Evolutionary conservation across 2,888 invertebrate genomes (phyloP).

Genomic region (Polymixis lichenea): DNA sequence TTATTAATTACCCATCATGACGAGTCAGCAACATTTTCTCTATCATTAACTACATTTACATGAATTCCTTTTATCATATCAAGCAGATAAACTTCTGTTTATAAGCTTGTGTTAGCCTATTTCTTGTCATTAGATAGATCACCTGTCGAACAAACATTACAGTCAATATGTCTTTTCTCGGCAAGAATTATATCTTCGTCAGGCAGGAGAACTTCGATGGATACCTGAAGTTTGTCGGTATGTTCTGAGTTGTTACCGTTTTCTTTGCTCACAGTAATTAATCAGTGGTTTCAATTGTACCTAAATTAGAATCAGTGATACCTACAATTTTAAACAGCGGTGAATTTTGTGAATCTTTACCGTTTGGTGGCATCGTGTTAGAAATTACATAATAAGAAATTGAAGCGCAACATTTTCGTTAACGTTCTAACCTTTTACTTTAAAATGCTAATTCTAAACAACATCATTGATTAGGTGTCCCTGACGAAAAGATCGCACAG

Average conservation of each 20-base stretch:
- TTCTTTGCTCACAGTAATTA: not conserved
- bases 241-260: constrained; percentile 28
- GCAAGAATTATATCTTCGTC: constrained; percentile 68
- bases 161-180: constrained; percentile 70
- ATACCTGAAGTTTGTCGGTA: constrained; percentile 70
- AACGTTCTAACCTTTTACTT: not conserved
- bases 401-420: no score
- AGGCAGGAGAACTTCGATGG: constrained; percentile 72
- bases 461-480: constrained; percentile 1
- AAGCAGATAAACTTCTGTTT: constrained; percentile 17
- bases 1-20: not conserved
- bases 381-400: no score
- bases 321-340: no score
- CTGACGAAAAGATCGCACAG: constrained; percentile 1
- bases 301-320: not conserved
- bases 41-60: not conserved
- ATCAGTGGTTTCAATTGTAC: no score
- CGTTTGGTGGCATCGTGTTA: no score
- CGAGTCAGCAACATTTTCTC: not conserved
- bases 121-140: not conserved
- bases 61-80: constrained; percentile 3
- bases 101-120: constrained; percentile 9
- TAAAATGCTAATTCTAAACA: not conserved
- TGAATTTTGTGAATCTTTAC: not conserved
- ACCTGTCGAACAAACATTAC: not conserved